These are phyloP conservation scores for Alloscopus bannaensis DNA, from an alignment of 2,888 invertebrate genomes.

Conservation along the genomic window DNA sequence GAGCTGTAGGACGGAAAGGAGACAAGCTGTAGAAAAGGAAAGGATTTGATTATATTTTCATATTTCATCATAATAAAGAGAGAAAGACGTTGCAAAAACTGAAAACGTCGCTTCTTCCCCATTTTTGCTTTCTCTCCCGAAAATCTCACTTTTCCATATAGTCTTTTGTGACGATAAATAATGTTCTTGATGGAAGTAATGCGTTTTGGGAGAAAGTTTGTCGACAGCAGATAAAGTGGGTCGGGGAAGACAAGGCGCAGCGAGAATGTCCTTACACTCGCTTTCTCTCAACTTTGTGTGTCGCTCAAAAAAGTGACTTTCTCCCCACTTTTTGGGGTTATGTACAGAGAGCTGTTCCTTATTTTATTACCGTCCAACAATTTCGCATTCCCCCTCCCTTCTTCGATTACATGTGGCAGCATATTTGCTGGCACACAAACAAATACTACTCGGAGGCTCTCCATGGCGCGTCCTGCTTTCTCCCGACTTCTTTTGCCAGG, in stretches of 20 bases:
- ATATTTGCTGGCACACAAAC: neutral
- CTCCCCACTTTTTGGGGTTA: conserved; percentile 6
- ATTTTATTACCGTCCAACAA: conserved; percentile 37
- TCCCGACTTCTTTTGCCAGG: no score
- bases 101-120: neutral
- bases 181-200: neutral
- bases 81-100: neutral
- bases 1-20: no score
- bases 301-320: conserved; percentile 20
- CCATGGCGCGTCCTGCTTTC: no score
- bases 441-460: no score
- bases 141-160: neutral
- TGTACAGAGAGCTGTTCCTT: neutral
- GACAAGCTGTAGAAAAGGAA: neutral
- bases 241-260: neutral
- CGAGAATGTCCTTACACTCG: neutral
- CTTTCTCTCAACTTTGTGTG: neutral
- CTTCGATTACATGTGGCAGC: neutral
- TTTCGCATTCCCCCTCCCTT: conserved; percentile 1
- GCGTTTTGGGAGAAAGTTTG: conserved; percentile 11
- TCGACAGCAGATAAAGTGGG: conserved; percentile 8
- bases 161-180: neutral
- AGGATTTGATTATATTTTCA: conserved; percentile 11
- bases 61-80: conserved; percentile 13
- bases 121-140: conserved; percentile 1